A percentile compares a stretch with the other conserved stretches of the same genome.
Evolutionary conservation across 2,888 invertebrate species (phyloP).

Genomic region (Xylocampa areola): DNA sequence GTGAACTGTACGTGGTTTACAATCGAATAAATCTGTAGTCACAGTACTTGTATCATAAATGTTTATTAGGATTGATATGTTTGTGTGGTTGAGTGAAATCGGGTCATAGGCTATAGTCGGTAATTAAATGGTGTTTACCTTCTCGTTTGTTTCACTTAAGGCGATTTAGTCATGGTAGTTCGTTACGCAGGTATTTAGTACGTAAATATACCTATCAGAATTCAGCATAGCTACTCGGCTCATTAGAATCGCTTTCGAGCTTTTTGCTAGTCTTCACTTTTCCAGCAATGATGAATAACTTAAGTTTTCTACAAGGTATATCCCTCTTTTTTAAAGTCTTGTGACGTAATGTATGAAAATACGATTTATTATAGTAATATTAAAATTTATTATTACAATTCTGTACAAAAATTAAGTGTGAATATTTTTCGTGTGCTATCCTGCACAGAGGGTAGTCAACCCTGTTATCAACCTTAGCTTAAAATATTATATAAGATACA

Average conservation of each 20-base stretch:
- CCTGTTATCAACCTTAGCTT: too few relatives aligned
- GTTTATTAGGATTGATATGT: conserved; percentile 47
- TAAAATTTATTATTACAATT: too few relatives aligned
- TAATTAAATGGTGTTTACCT: conserved; percentile 46
- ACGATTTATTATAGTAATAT: too few relatives aligned
- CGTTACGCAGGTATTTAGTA: not conserved
- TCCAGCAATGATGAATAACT: too few relatives aligned
- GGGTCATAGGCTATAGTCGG: conserved; percentile 35
- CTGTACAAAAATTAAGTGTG: too few relatives aligned
- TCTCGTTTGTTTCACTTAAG: conserved; percentile 32
- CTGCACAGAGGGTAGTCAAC: too few relatives aligned
- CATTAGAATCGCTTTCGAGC: not conserved
- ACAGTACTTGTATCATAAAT: conserved; percentile 35
- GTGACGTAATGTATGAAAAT: too few relatives aligned
- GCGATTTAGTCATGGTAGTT: not conserved
- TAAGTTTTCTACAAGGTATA: too few relatives aligned
- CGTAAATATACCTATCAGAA: not conserved
- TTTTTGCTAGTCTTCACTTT: too few relatives aligned
- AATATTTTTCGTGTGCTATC: too few relatives aligned
- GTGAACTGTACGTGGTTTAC: conserved; percentile 30
- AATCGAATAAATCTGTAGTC: conserved; percentile 41
- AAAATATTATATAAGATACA: too few relatives aligned
- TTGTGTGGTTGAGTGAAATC: conserved; percentile 37
- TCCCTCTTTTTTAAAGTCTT: too few relatives aligned
- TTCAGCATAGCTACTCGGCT: not conserved